Percentiles rank a stretch among this genome's conserved stretches.
Evolutionary conservation across 2,888 invertebrate species (phyloP).

Genomic region (Allophyes oxyacanthae): DNA sequence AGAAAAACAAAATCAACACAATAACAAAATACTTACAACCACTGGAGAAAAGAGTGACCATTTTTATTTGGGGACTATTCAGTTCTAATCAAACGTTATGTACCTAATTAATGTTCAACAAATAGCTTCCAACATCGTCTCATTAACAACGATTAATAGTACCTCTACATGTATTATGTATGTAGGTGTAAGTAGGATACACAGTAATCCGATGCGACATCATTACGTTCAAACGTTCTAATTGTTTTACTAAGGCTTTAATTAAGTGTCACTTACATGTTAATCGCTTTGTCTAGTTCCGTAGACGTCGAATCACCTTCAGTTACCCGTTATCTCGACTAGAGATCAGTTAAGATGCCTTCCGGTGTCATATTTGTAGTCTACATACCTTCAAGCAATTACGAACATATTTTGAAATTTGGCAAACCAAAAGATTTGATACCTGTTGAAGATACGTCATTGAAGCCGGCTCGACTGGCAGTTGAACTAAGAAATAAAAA

Average conservation of each 20-base stretch:
- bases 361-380: constrained; percentile 91
- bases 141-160: no score
- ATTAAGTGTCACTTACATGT: constrained; percentile 61
- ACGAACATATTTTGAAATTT: constrained; percentile 90
- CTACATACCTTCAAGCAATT: constrained; percentile 91
- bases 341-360: constrained; percentile 77
- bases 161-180: no score
- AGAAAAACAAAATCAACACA: no score
- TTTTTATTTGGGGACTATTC: no score
- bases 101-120: no score
- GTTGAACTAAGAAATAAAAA: constrained; percentile 81
- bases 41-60: no score
- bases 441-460: constrained; percentile 59
- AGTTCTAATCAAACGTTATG: no score
- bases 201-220: constrained; percentile 32
- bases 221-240: constrained; percentile 39
- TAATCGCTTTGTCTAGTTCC: constrained; percentile 48
- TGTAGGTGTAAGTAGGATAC: constrained; percentile 1
- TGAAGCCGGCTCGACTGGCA: constrained; percentile 73
- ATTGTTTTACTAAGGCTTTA: constrained; percentile 61
- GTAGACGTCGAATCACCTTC: constrained; percentile 24
- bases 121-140: no score
- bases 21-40: no score
- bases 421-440: constrained; percentile 81
- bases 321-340: constrained; percentile 13